Conservation (phyloP, 2,797 vertebrate genomes). For the Apogon talboti region DNA sequence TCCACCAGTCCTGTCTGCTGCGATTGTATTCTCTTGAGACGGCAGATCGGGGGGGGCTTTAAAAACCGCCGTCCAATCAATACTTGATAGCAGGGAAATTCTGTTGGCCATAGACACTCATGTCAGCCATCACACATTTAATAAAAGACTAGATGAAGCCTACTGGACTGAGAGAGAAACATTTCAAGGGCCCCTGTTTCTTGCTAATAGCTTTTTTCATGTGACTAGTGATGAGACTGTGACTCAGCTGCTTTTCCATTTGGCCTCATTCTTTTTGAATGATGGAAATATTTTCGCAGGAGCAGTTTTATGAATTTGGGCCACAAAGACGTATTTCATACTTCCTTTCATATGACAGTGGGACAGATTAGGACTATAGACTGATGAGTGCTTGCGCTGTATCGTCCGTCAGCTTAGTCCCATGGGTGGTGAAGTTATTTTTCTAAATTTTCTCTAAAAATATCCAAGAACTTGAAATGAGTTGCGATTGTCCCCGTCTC, state of each 20-base stretch:
- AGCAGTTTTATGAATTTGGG: slow-evolving; percentile 4
- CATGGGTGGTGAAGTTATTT: no score
- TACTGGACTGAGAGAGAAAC: slow-evolving; percentile 6
- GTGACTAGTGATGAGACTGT: slow-evolving; percentile 9
- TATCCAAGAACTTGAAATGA: no score
- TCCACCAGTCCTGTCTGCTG: slow-evolving; percentile 24
- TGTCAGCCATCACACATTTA: slow-evolving; percentile 22
- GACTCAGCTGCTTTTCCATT: slow-evolving; percentile 35
- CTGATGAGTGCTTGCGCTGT: neutral
- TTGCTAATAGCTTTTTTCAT: slow-evolving; percentile 16
- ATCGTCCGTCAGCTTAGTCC: neutral
- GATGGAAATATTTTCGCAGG: slow-evolving; percentile 14
- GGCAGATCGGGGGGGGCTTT: slow-evolving; percentile 21
- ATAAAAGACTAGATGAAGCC: slow-evolving; percentile 32
- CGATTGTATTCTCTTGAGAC: slow-evolving; percentile 26
- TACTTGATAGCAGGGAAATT: slow-evolving; percentile 31
- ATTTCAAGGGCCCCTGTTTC: neutral
- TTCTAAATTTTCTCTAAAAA: no score
- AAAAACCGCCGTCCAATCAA: slow-evolving; percentile 37
- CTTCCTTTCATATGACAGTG: neutral
- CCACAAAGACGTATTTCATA: slow-evolving; percentile 1
- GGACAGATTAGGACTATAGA: neutral
- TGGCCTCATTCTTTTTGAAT: slow-evolving; percentile 30
- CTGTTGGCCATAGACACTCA: slow-evolving; percentile 3
- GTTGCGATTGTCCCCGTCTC: no score